Base-by-base conservation (phyloP, 2,888 invertebrate species). In the Blastobasis lacticolella region DNA sequence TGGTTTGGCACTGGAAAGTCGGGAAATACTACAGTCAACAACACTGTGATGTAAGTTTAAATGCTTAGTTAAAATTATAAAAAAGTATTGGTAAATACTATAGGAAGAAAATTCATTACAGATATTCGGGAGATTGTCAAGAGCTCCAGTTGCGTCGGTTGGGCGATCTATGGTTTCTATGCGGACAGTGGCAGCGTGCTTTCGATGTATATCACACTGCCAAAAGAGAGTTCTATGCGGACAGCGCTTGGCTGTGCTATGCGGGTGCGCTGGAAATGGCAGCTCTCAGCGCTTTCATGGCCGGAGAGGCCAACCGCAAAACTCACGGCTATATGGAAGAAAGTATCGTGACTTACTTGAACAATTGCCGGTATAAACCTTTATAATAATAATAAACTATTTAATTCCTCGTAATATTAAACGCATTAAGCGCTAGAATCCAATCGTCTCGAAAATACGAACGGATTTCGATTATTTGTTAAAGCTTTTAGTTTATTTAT, bases 251-350 rank as follows among this genome's bases (percentile, higher is more conserved):
- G 98, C 90, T 98, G 38, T 96, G 98, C 77, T 98, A 95, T 80
- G 98, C 99, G 0, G 97, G 98, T 7, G 97, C 99, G 5, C 86
- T 98, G 48, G 98, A 97, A 89, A 98, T 98, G 98, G 97, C 98
- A 5, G 95, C 96, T 8, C 80, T 98, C 38, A 93, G 97, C 51
- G 95, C 96, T 1, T 97, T 96, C 71, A 95, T 97, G 95, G 92
- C 94, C 51, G 93, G 93, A 38, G 95, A 95, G 58, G 90, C 93
- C 5, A 92, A 91, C 57, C 89, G 92, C 46, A 95, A 95, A 78
- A 94, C 94, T 0, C 92, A 92, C 59, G 94, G 94, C 58, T 98
- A 99, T 71, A 95, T 99, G 93, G 98, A 98, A 70, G 96, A 97
- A 71, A 96, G 98, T 56, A 96, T 99, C 66, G 91, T 93, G 4